phyloP scores from a whole-genome alignment of 1,140 invertebrate species.

The Oryzaephilus surinamensis region DNA sequence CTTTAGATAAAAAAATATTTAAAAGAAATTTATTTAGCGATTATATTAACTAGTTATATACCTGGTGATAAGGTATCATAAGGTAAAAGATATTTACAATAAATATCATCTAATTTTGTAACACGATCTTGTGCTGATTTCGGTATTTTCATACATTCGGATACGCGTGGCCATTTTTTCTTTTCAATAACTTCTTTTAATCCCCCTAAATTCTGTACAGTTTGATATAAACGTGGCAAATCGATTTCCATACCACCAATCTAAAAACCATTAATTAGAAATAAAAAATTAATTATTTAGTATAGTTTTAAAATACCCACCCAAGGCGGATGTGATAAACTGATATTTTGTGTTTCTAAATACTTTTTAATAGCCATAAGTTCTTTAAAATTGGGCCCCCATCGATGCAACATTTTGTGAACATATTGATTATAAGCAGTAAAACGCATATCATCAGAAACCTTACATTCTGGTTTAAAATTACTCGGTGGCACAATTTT shows the following conservation, averaged over 20 bases:
- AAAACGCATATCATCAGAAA: conserved; percentile 71
- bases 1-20: conserved; percentile 34
- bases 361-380: conserved; percentile 79
- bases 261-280: conserved; percentile 34
- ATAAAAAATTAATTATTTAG: neutral
- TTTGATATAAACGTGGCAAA: conserved; percentile 72
- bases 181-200: conserved; percentile 83
- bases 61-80: conserved; percentile 75
- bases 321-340: conserved; percentile 63
- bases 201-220: conserved; percentile 76
- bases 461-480: conserved; percentile 82
- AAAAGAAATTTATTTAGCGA: conserved; percentile 24
- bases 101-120: conserved; percentile 81
- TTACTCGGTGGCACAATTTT: conserved; percentile 76
- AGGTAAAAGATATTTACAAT: conserved; percentile 86
- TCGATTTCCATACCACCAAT: conserved; percentile 87
- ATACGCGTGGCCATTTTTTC: conserved; percentile 82
- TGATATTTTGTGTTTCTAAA: conserved; percentile 65
- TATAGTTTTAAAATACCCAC: conserved; percentile 37
- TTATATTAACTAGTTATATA: conserved; percentile 34
- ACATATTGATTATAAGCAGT: conserved; percentile 87
- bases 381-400: conserved; percentile 82
- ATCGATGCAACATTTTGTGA: conserved; percentile 77
- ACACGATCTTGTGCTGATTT: conserved; percentile 73
- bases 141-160: conserved; percentile 78